Base-by-base conservation (phyloP, 2,797 vertebrate species). In the Platalea minor region DNA sequence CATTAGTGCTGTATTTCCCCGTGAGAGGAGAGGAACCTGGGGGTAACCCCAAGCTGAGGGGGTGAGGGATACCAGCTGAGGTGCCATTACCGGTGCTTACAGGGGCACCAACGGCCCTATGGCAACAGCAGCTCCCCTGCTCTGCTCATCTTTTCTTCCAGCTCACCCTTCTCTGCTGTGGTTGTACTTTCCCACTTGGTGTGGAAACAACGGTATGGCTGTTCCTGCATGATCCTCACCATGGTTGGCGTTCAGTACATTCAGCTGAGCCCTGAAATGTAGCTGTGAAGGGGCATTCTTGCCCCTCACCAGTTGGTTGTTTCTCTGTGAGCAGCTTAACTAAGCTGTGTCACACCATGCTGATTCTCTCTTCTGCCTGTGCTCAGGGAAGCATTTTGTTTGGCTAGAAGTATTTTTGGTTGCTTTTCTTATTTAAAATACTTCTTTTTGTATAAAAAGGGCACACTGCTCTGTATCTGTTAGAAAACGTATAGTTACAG, bases 211-310 rank as follows among this genome's bases (percentile, higher is more conserved):
- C 2, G 2, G 3, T 13, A 35, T 67, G 17, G 31, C 48, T 82
- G 9, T 7, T 85, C 25, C 60, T 59, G 21, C 12, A 2, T 4
- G 39, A n/a, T 13, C 8, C 15, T 54, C 16, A 19, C 56, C 3
- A 0, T 29, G 15, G 11, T 0, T 81, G 9, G 46, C 4, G 24
- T 10, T 46, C 39, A 21, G 0, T 5, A 3, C 0, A 1, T 65
- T 45, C 37, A 15, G 3, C 29, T 73, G 74, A 87, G 59, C 5
- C 35, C 21, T 41, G 61, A 51, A 69, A 45, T 31, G 23, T 3
- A 20, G 17, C 28, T 37, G 9, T 3, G 3, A 76, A 72, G 28
- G 17, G 24, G 2, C 20, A 10, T 54, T 35, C 26, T 75, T 41
- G 17, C 2, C 17, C 7, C 10, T 73, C 19, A 29, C 10, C 5